phyloP scores from a whole-genome alignment of 2,797 vertebrate species.

The Molossus alvarezi region DNA sequence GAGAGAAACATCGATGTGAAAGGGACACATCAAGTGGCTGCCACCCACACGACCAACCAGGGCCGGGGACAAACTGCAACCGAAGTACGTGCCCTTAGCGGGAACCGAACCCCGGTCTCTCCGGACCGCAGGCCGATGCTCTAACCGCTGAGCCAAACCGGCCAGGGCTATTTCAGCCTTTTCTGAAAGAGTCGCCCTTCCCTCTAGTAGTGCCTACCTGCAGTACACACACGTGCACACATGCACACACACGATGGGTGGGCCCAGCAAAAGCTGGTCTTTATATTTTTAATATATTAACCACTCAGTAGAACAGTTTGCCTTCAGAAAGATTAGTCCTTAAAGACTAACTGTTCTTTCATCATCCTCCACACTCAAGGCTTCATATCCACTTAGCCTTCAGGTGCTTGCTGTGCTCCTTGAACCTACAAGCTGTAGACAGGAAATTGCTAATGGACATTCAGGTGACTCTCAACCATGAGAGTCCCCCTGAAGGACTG shows the following conservation, averaged over 20 bases:
- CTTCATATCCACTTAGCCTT: neutral
- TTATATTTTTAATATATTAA: constrained; percentile 1
- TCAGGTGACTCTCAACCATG: neutral
- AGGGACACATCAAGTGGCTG: too few relatives aligned
- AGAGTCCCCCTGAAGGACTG: constrained; percentile 18
- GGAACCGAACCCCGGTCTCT: too few relatives aligned
- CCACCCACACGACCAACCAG: too few relatives aligned
- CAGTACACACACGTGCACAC: too few relatives aligned
- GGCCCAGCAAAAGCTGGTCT: neutral
- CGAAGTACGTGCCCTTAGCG: too few relatives aligned
- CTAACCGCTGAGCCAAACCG: too few relatives aligned
- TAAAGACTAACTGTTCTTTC: neutral
- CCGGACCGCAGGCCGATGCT: too few relatives aligned
- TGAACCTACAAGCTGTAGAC: neutral
- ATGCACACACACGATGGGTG: too few relatives aligned
- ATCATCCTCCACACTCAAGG: neutral
- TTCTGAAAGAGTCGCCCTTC: neutral
- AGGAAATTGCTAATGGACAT: neutral
- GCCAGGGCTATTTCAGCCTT: neutral
- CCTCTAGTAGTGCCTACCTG: neutral
- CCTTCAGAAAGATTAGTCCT: neutral
- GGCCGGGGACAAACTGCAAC: too few relatives aligned
- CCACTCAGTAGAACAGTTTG: neutral
- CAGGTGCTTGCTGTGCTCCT: neutral
- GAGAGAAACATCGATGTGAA: too few relatives aligned